Conservation (phyloP, 2,888 invertebrate species). For the Drosophila conformis region DNA sequence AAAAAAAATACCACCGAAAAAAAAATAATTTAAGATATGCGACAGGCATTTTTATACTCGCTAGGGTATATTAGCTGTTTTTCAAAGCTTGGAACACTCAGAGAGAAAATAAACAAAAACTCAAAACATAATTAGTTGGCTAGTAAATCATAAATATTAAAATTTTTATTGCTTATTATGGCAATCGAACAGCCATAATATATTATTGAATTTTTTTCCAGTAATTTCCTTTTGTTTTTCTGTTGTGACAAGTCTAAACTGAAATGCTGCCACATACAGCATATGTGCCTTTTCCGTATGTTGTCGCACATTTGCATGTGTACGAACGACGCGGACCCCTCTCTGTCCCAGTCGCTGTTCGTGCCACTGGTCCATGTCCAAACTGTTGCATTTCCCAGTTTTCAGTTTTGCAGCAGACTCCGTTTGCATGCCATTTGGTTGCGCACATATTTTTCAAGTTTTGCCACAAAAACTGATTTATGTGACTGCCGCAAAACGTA, state of each 20-base stretch:
- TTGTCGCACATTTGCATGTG: conserved; percentile 65
- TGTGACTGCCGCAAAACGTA: conserved; percentile 67
- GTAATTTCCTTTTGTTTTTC: conserved; percentile 1
- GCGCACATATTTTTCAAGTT: conserved; percentile 78
- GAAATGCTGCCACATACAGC: conserved; percentile 63
- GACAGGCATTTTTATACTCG: conserved; percentile 49
- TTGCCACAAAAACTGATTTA: conserved; percentile 79
- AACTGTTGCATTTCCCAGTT: conserved; percentile 72
- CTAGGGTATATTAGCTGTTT: conserved; percentile 27
- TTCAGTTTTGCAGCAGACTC: conserved; percentile 42
- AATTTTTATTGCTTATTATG: not conserved
- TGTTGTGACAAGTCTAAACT: conserved; percentile 52
- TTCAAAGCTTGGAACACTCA: not conserved
- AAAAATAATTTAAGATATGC: conserved; percentile 58
- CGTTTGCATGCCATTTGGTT: conserved; percentile 71
- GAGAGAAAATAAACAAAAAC: not conserved
- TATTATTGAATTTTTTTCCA: not conserved
- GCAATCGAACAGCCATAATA: too few species aligned
- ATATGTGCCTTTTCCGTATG: conserved; percentile 59
- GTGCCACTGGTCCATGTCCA: conserved; percentile 43
- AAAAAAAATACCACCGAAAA: conserved; percentile 18
- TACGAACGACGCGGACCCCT: conserved; percentile 2
- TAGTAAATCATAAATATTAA: not conserved
- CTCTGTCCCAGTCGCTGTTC: conserved; percentile 5
- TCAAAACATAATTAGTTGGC: not conserved